Base-by-base conservation (phyloP, 2,888 invertebrate species). In the Drosophila longiperda region DNA sequence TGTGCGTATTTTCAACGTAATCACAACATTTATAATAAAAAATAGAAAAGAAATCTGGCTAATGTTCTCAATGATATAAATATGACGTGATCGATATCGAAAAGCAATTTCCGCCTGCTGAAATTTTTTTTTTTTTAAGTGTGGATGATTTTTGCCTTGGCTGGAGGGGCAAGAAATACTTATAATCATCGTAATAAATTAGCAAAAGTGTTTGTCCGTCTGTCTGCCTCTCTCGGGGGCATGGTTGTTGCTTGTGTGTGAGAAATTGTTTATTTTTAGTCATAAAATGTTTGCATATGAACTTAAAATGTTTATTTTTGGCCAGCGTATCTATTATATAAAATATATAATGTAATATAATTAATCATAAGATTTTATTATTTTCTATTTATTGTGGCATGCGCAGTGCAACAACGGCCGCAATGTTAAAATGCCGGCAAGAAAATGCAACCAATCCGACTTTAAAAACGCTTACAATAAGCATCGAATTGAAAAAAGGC, bases 51-150 rank as follows among this genome's bases (percentile, higher is more conserved):
- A 60, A 78, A 75, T 84, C 75, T 84, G 75, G 81, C 77, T 87
- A 87, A 89, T 87, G 82, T 87, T 84, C 82, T 73, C 62, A 84
- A 84, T 83, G 86, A 86, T 80, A 88, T 82, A 85, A 82, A 82
- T 76, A 87, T 85, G 87, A 88, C 84, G 87, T 72, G 88, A 74
- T 80, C 74, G 81, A 78, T 80, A 73, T 80, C 64, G 79, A 83
- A 85, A 88, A 82, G 71, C 66, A 66, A 83, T 88, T 86, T 86
- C 86, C 88, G 88, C 72, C 62, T 52, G 63, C 65, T 49, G 58
- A 82, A 82, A 75, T 58, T 58, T 62, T 60, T 62, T 59, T 54
- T 54, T 36, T 17, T 17, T 53, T 69, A 75, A 75, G 75, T 81
- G 89, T 66, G 69, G 67, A 84, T 73, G 89, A 89, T 83, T 65